Base-by-base conservation (phyloP, 2,888 invertebrate species). In the Alloscopus bannaensis region DNA sequence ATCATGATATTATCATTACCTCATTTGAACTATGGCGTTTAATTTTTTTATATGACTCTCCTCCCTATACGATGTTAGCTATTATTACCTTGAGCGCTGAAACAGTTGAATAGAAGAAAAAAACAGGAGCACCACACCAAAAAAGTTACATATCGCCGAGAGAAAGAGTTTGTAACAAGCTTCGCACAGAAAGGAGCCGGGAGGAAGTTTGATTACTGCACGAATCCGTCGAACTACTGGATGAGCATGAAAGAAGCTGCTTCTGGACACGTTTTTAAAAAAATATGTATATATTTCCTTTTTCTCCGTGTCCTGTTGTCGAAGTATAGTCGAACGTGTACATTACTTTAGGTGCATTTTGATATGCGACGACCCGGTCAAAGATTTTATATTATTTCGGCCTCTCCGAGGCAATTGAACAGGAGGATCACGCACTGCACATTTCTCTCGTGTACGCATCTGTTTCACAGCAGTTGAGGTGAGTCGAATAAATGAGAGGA, bases 1-100 rank as follows among this genome's bases (percentile, higher is more conserved):
- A 73, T 73, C 65, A 66, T 75, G 75, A 75, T 75, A 75, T 60
- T 75, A 75, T 75, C 75, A 66, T 73, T 65, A 72, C 64, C 72
- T 72, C 64, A 65, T 65, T n/a, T 73, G 64, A 50, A 29, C 65
- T 47, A 65, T 65, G 65, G 18, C 22, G 65, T 47, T 66, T 66
- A 36, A 36, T 22, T 11, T 52, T 66, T 42, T 57, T 62, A 36
- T 62, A 40, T 28, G 13, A 28, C 26, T n/a, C n/a, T n/a, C n/a
- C n/a, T n/a, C n/a, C n/a, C n/a, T n/a, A n/a, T n/a, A n/a, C n/a
- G n/a, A n/a, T n/a, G n/a, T n/a, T n/a, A n/a, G 55, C 40, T 52
- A 60, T 70, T 70, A 72, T 72, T 72, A 72, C 64, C 52, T 29
- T 50, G 64, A 40, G 29, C 40, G 22, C n/a, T n/a, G n/a, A n/a